These are phyloP conservation scores for Gymnocheta viridis DNA, from an alignment of 2,888 invertebrate species.

Conservation along the genomic window DNA sequence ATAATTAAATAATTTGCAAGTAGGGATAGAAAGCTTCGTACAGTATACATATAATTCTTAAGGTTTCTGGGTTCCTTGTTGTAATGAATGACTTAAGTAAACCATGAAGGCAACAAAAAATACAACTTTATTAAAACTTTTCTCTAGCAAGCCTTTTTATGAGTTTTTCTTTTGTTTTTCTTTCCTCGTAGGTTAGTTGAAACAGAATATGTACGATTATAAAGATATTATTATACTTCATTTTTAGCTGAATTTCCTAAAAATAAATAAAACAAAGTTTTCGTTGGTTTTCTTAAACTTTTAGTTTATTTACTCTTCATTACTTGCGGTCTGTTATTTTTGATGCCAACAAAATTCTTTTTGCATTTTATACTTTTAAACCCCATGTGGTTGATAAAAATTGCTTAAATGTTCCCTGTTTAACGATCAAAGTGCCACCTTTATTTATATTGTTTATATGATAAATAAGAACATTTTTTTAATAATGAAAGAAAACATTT, in stretches of 20 bases:
- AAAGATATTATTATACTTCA: conserved; percentile 35
- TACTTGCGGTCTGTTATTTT: conserved; percentile 61
- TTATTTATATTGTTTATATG: conserved; percentile 44
- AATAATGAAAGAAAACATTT: conserved; percentile 25
- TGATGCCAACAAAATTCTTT: conserved; percentile 23
- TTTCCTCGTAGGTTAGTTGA: neutral
- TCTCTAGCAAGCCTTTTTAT: conserved; percentile 74
- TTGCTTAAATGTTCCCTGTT: conserved; percentile 77
- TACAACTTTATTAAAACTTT: conserved; percentile 78
- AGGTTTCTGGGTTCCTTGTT: neutral
- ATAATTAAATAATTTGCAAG: no score
- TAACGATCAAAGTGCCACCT: conserved; percentile 60
- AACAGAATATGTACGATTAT: neutral
- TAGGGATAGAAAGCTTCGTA: neutral
- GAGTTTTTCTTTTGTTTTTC: conserved; percentile 54
- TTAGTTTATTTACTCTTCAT: conserved; percentile 43
- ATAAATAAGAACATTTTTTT: conserved; percentile 5
- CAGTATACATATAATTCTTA: neutral
- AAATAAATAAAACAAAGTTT: conserved; percentile 16
- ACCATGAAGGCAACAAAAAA: conserved; percentile 50
- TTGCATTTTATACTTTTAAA: conserved; percentile 59
- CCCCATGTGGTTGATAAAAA: conserved; percentile 79
- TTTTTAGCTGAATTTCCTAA: conserved; percentile 17
- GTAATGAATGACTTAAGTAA: conserved; percentile 10
- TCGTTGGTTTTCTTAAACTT: conserved; percentile 42